phyloP scores from a whole-genome alignment of 2,113 vertebrate genomes.

The Nerophis ophidion region DNA sequence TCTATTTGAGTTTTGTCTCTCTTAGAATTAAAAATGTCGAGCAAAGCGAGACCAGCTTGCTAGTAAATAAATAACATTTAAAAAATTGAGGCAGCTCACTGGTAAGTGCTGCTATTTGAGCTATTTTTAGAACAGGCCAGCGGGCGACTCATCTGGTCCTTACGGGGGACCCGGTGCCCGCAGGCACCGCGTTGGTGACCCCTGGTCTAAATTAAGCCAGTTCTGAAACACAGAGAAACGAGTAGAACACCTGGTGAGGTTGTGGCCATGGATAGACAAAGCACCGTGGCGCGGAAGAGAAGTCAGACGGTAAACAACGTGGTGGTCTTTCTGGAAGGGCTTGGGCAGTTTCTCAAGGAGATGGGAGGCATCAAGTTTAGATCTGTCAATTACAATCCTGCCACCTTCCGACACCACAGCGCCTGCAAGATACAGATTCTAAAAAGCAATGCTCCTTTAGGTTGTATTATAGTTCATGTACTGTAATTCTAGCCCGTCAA shows the following conservation, averaged over 20 bases:
- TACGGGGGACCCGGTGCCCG: too few species aligned
- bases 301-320: slow-evolving; percentile 80
- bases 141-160: too few species aligned
- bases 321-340: slow-evolving; percentile 61
- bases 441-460: background rate
- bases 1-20: too few species aligned
- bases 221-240: background rate
- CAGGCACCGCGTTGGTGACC: too few species aligned
- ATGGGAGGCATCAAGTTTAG: slow-evolving; percentile 83
- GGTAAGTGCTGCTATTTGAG: too few species aligned
- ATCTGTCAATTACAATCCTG: slow-evolving; percentile 74
- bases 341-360: slow-evolving; percentile 75
- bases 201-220: too few species aligned
- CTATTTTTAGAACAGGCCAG: too few species aligned
- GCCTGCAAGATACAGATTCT: slow-evolving; percentile 61
- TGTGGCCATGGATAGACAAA: slow-evolving; percentile 72
- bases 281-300: slow-evolving; percentile 72
- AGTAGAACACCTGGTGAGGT: slow-evolving; percentile 63
- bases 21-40: too few species aligned
- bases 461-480: background rate
- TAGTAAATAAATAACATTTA: too few species aligned
- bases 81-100: too few species aligned
- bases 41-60: too few species aligned
- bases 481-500: too few species aligned
- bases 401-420: slow-evolving; percentile 79